Base-by-base conservation (phyloP, 2,888 invertebrate genomes). In the Thelaira solivaga region DNA sequence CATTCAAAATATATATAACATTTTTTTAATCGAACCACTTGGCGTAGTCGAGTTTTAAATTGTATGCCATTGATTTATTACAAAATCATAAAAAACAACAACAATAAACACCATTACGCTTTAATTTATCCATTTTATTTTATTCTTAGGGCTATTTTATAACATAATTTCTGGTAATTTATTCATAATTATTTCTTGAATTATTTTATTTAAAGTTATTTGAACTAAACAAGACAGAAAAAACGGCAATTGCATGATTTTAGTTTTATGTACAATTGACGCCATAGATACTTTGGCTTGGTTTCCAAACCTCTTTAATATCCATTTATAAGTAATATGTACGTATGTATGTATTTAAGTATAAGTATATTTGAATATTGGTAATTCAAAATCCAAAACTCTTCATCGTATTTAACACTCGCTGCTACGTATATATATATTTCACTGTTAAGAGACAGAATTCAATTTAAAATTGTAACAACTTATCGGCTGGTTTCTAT, bases 401-500 rank as follows among this genome's bases (percentile, higher is more conserved):
- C n/a, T n/a, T n/a, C n/a, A n/a, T n/a, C n/a, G n/a, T n/a, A 49
- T 26, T 45, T 62, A 69, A 59, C 57, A 47, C 29, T 24, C 24
- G 22, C 26, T 36, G 24, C 16, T 68, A 26, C 11, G 4, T 69
- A 31, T 36, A 45, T 16, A 2, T 69, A 31, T 36, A 45, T 45
- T 43, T 16, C n/a, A 36, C 47, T 24, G n/a, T 24, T 31, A 24
- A 45, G n/a, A 36, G 22, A 41, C 10, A 43, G 45, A 22, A 24
- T 49, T 26, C 29, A 43, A 8, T 45, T 43, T 29, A 39, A 2
- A 36, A 24, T 24, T 49, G 16, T 1, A 2, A 41, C 2, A 41
- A 49, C 61, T 39, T 85, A 87, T 82, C 87, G 87, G 71, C 86
- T 87, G 81, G 86, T 86, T 82, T 86, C 87, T 83, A 86, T 87